A percentile compares a stretch with the other conserved stretches of the same genome.
These are phyloP conservation scores for Nineta flava DNA, from an alignment of 2,888 invertebrate genomes.

Conservation along the genomic window DNA sequence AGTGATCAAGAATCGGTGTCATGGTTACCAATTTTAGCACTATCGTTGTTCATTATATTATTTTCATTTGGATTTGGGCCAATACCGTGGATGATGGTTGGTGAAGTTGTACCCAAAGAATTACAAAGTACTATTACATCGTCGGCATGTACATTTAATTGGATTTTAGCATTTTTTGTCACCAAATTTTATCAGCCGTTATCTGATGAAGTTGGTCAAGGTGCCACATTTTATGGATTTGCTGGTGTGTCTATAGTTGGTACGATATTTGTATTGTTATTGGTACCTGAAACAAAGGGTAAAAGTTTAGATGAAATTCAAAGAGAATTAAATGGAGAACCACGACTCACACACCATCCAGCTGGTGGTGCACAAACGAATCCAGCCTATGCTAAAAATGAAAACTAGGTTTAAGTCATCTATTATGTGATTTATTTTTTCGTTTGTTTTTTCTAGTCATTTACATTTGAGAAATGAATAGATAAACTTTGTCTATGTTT, in stretches of 20 bases:
- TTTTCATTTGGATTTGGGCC: slow-evolving; percentile 79
- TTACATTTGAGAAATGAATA: background rate
- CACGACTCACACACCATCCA: background rate
- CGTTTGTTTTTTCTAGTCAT: background rate
- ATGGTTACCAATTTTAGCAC: slow-evolving; percentile 58
- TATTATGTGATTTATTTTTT: background rate
- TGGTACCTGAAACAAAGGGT: slow-evolving; percentile 54
- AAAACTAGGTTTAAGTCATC: background rate
- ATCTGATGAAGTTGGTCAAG: slow-evolving; percentile 35
- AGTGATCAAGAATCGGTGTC: slow-evolving; percentile 36
- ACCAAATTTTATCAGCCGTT: slow-evolving; percentile 55
- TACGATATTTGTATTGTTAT: slow-evolving; percentile 47
- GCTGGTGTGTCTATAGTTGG: slow-evolving; percentile 47
- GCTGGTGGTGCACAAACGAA: background rate
- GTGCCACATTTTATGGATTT: slow-evolving; percentile 61
- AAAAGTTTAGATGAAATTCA: slow-evolving; percentile 53
- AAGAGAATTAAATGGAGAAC: slow-evolving; percentile 27
- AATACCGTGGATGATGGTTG: slow-evolving; percentile 74
- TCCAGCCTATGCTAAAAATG: background rate
- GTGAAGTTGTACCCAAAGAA: slow-evolving; percentile 66
- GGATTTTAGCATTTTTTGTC: slow-evolving; percentile 65
- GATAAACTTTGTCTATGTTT: background rate
- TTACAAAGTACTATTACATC: slow-evolving; percentile 64
- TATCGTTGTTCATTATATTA: slow-evolving; percentile 61
- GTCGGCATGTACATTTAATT: slow-evolving; percentile 66